phyloP scores from a whole-genome alignment of 2,888 invertebrate species.

The Tinea semifulvella region DNA sequence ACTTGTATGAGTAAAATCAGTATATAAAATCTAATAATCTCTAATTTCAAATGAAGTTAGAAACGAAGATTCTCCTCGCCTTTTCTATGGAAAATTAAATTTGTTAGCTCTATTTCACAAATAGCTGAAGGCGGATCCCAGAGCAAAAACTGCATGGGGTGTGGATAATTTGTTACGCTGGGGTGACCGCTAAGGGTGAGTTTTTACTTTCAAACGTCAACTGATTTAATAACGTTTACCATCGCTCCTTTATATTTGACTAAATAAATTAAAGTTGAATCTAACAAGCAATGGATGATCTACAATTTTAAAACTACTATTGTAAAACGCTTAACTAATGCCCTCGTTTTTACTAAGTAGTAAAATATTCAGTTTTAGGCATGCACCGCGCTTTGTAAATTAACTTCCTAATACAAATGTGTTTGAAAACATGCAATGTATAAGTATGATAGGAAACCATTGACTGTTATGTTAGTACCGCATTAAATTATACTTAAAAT shows the following conservation, averaged over 20 bases:
- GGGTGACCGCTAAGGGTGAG: constrained; percentile 17
- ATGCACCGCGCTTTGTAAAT: not conserved
- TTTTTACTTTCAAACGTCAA: not conserved
- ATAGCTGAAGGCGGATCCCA: constrained; percentile 10
- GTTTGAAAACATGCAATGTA: not conserved
- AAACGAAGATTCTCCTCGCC: no score
- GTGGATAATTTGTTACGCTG: constrained; percentile 25
- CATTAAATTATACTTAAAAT: no score
- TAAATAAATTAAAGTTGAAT: not conserved
- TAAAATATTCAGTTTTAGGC: no score
- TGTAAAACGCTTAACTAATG: no score
- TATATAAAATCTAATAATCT: no score
- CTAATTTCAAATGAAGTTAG: no score
- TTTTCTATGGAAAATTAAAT: constrained; percentile 6
- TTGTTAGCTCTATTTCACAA: constrained; percentile 13
- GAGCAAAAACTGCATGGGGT: constrained; percentile 28
- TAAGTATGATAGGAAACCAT: no score
- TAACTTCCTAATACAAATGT: not conserved
- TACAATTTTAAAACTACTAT: not conserved
- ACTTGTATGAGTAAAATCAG: no score
- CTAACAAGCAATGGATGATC: not conserved
- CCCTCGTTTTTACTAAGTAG: no score
- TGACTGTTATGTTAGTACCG: no score
- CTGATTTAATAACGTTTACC: not conserved
- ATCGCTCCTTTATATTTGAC: not conserved